Conservation (phyloP, 2,797 vertebrate species). For the Arctocebus calabarensis region DNA sequence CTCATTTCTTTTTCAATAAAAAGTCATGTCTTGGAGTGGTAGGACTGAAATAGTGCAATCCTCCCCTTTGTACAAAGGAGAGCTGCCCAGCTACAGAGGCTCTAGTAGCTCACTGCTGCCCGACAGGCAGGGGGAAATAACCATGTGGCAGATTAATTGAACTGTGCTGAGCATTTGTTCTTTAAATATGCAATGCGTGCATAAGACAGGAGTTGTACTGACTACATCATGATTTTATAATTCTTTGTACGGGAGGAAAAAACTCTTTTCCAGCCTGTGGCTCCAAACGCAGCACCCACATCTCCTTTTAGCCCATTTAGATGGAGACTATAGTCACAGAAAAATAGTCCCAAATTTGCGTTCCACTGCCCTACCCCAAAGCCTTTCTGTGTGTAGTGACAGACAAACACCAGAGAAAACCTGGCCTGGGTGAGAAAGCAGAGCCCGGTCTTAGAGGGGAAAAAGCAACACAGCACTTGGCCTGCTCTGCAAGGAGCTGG, state of each 20-base stretch:
- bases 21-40: not conserved
- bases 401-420: not conserved
- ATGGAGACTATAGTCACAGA: not conserved
- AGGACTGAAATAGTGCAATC: not conserved
- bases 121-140: not conserved
- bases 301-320: not conserved
- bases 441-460: not conserved
- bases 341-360: not conserved
- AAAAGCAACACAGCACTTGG: not conserved
- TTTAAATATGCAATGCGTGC: not conserved
- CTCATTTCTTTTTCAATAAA: slow-evolving; percentile 9
- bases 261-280: slow-evolving; percentile 29
- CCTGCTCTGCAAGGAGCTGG: not conserved
- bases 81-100: not conserved
- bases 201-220: not conserved
- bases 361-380: slow-evolving; percentile 43
- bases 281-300: not conserved
- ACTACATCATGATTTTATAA: not conserved
- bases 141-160: not conserved
- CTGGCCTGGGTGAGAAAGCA: not conserved
- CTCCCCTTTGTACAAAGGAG: not conserved
- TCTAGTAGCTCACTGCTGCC: not conserved
- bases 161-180: not conserved
- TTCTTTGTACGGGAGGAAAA: slow-evolving; percentile 4
- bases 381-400: not conserved